phyloP scores from a whole-genome alignment of 2,797 vertebrate genomes.

The Zenarchopterus dispar region DNA sequence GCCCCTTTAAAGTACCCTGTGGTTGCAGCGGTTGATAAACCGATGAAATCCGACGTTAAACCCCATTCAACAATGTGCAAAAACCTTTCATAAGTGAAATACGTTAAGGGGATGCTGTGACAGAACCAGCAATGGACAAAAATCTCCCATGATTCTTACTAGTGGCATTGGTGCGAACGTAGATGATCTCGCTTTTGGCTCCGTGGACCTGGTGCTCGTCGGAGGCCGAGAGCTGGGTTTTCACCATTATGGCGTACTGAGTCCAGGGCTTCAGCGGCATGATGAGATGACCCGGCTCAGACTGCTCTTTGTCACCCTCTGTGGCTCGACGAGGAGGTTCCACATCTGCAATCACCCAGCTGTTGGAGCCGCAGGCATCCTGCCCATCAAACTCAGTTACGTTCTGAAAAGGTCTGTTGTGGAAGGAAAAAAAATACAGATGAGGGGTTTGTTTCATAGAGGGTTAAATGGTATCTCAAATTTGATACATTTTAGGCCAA shows the following conservation, averaged over 20 bases:
- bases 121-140: background rate
- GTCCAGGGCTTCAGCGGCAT: constrained; percentile 94
- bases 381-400: constrained; percentile 99
- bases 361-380: constrained; percentile 96
- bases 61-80: too few species aligned
- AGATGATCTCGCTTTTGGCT: constrained; percentile 97
- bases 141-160: constrained; percentile 85
- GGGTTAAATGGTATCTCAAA: constrained; percentile 17
- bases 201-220: constrained; percentile 92
- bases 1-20: too few species aligned
- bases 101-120: too few species aligned
- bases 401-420: constrained; percentile 89
- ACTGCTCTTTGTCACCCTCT: constrained; percentile 82
- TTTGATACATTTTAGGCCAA: constrained; percentile 16
- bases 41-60: too few species aligned
- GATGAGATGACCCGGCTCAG: constrained; percentile 90
- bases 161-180: constrained; percentile 92
- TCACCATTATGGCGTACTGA: constrained; percentile 97
- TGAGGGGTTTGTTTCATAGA: constrained; percentile 4
- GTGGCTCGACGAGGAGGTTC: constrained; percentile 88
- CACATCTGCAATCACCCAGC: constrained; percentile 96
- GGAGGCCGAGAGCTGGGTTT: constrained; percentile 93
- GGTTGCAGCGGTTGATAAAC: too few species aligned
- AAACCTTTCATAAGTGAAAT: too few species aligned
- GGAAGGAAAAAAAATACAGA: background rate